Evolutionary conservation across 2,888 invertebrate species (phyloP).

Genomic region (Luperina nickerlii): DNA sequence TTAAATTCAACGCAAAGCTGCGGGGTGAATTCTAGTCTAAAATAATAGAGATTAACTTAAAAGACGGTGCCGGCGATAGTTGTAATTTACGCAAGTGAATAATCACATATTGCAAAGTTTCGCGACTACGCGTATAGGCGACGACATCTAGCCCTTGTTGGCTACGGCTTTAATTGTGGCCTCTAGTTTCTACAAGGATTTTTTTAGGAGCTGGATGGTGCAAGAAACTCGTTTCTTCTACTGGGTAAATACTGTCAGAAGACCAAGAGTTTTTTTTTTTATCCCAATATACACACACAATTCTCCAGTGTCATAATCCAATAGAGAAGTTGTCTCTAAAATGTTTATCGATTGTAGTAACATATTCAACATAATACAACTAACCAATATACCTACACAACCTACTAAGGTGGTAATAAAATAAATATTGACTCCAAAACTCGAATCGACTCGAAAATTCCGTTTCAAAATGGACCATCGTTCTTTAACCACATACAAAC

Average conservation of each 20-base stretch:
- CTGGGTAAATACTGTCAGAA: neutral
- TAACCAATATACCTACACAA: neutral
- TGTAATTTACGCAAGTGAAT: slow-evolving; percentile 77
- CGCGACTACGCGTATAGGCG: slow-evolving; percentile 68
- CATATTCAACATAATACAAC: neutral
- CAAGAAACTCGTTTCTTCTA: neutral
- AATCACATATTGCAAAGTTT: slow-evolving; percentile 73
- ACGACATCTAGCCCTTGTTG: slow-evolving; percentile 76
- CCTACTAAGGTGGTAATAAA: neutral
- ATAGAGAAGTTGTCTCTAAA: neutral
- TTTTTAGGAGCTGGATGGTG: slow-evolving; percentile 48
- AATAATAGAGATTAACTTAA: slow-evolving; percentile 72
- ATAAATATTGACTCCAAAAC: neutral
- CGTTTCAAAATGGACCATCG: neutral
- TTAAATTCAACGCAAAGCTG: slow-evolving; percentile 44
- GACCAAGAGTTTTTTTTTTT: rapidly evolving
- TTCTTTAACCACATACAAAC: neutral
- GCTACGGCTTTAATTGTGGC: slow-evolving; percentile 77
- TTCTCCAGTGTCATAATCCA: neutral
- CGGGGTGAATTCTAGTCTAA: slow-evolving; percentile 53
- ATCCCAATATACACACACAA: neutral
- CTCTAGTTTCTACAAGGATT: slow-evolving; percentile 64
- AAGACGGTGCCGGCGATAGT: slow-evolving; percentile 68
- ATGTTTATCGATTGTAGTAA: neutral
- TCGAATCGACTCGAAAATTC: neutral